phyloP scores from a whole-genome alignment of 2,113 vertebrate species.

The Elephantulus edwardii region DNA sequence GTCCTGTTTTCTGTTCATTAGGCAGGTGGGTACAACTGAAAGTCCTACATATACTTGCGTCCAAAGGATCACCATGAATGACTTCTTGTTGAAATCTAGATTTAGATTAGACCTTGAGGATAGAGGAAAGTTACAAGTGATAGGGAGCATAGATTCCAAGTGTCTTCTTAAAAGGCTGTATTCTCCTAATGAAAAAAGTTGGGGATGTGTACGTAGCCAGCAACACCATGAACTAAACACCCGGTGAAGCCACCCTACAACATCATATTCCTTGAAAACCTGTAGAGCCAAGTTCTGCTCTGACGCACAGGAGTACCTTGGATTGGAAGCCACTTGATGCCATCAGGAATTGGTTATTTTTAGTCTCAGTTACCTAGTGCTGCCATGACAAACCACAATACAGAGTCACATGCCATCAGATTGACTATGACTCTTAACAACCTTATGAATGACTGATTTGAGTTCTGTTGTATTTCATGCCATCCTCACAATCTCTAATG shows the following conservation, averaged over 20 bases:
- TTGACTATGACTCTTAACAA: too few relatives aligned
- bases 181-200: background rate
- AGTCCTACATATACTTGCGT: too few relatives aligned
- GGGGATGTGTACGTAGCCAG: background rate
- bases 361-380: background rate
- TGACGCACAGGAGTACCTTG: background rate
- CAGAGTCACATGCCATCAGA: too few relatives aligned
- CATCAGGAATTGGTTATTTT: background rate
- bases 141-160: background rate
- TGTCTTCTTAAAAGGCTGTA: background rate
- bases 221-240: background rate
- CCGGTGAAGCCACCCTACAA: background rate
- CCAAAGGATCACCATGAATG: too few relatives aligned
- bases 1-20: too few relatives aligned
- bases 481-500: too few relatives aligned
- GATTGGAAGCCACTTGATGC: background rate
- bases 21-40: too few relatives aligned
- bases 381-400: background rate
- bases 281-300: background rate
- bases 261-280: background rate
- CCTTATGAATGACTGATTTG: too few relatives aligned
- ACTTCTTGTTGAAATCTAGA: background rate
- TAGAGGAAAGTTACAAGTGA: constrained; percentile 1
- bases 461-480: too few relatives aligned
- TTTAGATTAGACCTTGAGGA: background rate